Percentiles rank a stretch among this genome's conserved stretches.
Evolutionary conservation across 2,888 invertebrate species (phyloP).

Genomic region (Biston betularia): DNA sequence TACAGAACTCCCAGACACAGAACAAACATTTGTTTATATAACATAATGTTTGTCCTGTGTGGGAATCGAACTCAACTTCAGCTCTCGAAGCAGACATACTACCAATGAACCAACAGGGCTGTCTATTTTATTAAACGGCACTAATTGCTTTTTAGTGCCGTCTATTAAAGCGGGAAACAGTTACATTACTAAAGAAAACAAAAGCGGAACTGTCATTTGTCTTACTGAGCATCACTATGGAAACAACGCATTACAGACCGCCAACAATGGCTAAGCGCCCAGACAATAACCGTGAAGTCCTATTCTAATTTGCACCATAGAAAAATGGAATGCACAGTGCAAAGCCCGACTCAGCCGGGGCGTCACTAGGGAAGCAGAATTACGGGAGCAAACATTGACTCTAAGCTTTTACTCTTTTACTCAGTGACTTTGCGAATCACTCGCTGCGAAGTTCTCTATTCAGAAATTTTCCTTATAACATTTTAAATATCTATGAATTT

Average conservation of each 20-base stretch:
- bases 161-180: neutral
- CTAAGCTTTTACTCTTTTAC: slow-evolving; percentile 82
- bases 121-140: too few relatives aligned
- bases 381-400: slow-evolving; percentile 85
- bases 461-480: slow-evolving; percentile 66
- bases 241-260: slow-evolving; percentile 21
- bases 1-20: too few relatives aligned
- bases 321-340: slow-evolving; percentile 60
- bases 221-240: neutral
- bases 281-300: slow-evolving; percentile 26
- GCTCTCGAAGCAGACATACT: too few relatives aligned
- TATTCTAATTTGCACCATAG: slow-evolving; percentile 40
- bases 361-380: slow-evolving; percentile 76
- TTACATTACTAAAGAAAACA: neutral
- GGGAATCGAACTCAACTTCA: too few relatives aligned
- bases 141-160: too few relatives aligned
- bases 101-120: too few relatives aligned
- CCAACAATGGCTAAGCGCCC: slow-evolving; percentile 20
- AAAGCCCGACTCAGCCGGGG: slow-evolving; percentile 37
- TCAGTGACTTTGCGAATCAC: slow-evolving; percentile 82
- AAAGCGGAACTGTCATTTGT: neutral
- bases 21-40: too few relatives aligned
- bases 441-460: slow-evolving; percentile 72
- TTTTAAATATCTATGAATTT: slow-evolving; percentile 37
- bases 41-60: too few relatives aligned